These are phyloP conservation scores for Drosophila meridiana DNA, from an alignment of 2,888 invertebrate species.

Conservation along the genomic window DNA sequence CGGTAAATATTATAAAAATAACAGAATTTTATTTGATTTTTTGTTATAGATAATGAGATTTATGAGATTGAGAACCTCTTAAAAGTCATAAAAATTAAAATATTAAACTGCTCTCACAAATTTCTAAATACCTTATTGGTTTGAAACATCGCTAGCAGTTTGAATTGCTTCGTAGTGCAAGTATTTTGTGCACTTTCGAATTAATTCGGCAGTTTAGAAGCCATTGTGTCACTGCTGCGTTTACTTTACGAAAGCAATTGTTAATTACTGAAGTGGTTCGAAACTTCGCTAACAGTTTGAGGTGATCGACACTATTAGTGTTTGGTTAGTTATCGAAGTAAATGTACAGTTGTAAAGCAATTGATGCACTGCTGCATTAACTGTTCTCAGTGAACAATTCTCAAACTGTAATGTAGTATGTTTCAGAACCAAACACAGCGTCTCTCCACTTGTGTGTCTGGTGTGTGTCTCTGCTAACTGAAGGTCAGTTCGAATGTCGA, in stretches of 20 bases:
- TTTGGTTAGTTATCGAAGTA: background rate
- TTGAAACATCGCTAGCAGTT: background rate
- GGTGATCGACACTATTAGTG: background rate
- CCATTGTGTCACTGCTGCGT: background rate
- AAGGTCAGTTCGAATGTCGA: background rate
- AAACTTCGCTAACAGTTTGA: background rate
- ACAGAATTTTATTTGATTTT: background rate
- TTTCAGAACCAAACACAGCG: background rate
- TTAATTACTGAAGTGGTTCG: background rate
- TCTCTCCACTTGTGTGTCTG: background rate
- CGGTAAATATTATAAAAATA: conserved; percentile 22
- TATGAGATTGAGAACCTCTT: no score
- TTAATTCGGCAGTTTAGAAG: no score
- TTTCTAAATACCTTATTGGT: no score
- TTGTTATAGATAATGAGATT: no score
- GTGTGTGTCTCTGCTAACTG: conserved; percentile 7
- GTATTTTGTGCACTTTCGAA: background rate
- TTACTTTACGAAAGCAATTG: background rate
- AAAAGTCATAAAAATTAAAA: no score
- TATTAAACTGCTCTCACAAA: no score
- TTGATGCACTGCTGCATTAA: rapidly evolving
- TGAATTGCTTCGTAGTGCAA: background rate
- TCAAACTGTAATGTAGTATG: background rate
- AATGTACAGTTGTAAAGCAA: background rate
- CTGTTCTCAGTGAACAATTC: background rate